Conservation (phyloP, 2,888 invertebrate genomes). For the Lycia hirtaria region DNA sequence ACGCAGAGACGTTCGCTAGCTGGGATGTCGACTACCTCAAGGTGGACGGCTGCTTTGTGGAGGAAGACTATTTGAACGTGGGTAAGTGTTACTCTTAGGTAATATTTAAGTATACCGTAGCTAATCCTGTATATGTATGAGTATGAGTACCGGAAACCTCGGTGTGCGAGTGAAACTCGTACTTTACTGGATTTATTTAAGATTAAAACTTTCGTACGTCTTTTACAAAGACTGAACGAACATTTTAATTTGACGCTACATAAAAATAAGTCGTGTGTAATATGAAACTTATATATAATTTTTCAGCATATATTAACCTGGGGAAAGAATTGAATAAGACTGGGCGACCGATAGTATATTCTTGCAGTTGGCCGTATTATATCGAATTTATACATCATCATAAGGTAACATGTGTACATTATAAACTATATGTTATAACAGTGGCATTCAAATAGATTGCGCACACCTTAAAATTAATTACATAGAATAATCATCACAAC, state of each 20-base stretch:
- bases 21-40: conserved; percentile 94
- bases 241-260: no score
- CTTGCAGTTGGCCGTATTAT: conserved; percentile 95
- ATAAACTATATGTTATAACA: not conserved
- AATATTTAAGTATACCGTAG: not conserved
- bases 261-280: no score
- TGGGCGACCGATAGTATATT: conserved; percentile 90
- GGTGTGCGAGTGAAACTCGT: no score
- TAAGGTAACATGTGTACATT: conserved; percentile 63
- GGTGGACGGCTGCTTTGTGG: conserved; percentile 92
- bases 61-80: conserved; percentile 66
- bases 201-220: no score
- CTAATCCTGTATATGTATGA: no score
- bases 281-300: no score
- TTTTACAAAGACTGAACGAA: no score
- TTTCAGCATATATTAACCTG: conserved; percentile 89
- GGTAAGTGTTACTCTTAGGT: conserved; percentile 49
- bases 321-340: conserved; percentile 88
- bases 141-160: no score
- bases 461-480: no score
- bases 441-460: no score
- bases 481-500: no score
- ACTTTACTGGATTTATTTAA: no score
- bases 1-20: conserved; percentile 90
- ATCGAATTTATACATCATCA: conserved; percentile 83